Conservation (phyloP, 2,797 vertebrate species). For the Acridotheres tristis region DNA sequence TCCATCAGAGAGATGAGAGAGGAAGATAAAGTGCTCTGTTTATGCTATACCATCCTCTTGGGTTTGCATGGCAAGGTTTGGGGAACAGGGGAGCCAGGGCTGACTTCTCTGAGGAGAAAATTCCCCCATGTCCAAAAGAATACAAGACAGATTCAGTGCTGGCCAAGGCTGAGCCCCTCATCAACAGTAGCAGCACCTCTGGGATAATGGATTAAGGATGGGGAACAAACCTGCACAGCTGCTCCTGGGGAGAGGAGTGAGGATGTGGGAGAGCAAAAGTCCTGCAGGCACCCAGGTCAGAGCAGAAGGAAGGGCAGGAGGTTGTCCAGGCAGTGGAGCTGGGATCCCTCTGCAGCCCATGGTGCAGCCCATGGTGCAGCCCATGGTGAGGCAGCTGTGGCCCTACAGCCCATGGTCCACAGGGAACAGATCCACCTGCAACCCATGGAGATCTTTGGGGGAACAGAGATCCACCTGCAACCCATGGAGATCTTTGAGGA, state of each 20-base stretch:
- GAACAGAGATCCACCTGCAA: too few species aligned
- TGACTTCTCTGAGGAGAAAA: background rate
- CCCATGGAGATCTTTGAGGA: too few species aligned
- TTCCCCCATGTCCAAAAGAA: background rate
- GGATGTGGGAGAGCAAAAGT: too few species aligned
- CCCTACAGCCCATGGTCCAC: background rate
- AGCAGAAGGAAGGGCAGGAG: background rate
- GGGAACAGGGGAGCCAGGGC: background rate
- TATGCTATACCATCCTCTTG: fast-evolving
- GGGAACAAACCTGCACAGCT: background rate
- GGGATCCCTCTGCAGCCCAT: fast-evolving
- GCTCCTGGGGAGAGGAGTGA: background rate
- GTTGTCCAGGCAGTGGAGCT: background rate
- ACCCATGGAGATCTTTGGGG: too few species aligned
- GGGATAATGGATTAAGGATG: background rate
- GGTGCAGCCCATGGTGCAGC: background rate
- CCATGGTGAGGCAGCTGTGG: fast-evolving
- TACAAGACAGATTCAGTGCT: background rate
- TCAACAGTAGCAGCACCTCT: background rate
- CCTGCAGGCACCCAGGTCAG: background rate
- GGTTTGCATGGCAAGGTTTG: background rate
- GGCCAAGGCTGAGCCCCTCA: background rate
- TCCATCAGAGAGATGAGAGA: background rate
- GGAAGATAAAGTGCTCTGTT: slow-evolving; percentile 18
- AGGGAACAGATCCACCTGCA: too few species aligned